These are phyloP conservation scores for Athetis lepigone DNA, from an alignment of 2,888 invertebrate genomes.

Conservation along the genomic window DNA sequence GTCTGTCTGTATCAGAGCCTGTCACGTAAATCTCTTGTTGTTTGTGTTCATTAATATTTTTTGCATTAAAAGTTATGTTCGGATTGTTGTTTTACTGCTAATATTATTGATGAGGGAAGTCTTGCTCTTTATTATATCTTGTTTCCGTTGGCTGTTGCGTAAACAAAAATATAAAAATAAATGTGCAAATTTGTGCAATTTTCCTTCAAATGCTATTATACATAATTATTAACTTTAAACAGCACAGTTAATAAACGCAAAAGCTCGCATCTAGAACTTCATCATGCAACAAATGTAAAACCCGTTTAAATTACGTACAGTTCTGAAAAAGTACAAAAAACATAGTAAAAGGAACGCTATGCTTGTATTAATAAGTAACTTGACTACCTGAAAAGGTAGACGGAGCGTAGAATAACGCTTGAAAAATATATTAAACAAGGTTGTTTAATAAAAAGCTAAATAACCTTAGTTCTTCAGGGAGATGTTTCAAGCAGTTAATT, in stretches of 20 bases:
- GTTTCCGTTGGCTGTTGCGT: background rate
- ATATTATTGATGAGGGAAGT: background rate
- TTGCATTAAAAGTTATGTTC: constrained; percentile 21
- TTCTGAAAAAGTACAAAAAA: constrained; percentile 21
- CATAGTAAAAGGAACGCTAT: constrained; percentile 16
- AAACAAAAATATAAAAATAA: no score
- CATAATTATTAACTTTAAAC: constrained; percentile 11
- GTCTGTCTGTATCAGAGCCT: constrained; percentile 10
- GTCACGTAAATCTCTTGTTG: constrained; percentile 27
- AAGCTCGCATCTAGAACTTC: constrained; percentile 11
- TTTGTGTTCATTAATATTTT: constrained; percentile 8
- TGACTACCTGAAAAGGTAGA: constrained; percentile 26
- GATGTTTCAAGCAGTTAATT: constrained; percentile 14
- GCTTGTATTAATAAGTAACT: constrained; percentile 17
- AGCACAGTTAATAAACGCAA: constrained; percentile 2
- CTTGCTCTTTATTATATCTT: background rate
- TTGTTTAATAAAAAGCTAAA: constrained; percentile 19
- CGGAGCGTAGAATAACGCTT: background rate
- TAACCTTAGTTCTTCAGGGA: background rate
- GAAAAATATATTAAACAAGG: constrained; percentile 19
- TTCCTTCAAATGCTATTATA: no score
- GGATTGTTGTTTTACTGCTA: constrained; percentile 1
- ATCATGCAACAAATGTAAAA: constrained; percentile 25
- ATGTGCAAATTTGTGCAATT: no score
- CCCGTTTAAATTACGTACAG: constrained; percentile 24